Evolutionary conservation across 53 echinoderm and acorn worm genomes (phyloP).

Genomic region (Echinometra lucunter): DNA sequence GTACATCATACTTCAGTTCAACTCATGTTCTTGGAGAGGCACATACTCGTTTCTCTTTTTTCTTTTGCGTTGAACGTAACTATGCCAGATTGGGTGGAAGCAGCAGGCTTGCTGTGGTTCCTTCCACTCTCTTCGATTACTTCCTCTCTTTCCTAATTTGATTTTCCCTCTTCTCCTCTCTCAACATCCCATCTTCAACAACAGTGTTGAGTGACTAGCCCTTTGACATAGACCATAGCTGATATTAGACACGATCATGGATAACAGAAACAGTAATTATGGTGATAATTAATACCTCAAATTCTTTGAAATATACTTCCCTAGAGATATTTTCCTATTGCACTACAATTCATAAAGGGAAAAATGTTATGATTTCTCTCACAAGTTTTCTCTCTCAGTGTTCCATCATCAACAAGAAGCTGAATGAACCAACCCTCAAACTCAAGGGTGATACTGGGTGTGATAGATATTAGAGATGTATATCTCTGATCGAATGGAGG

Average conservation of each 20-base stretch:
- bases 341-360: too few species aligned
- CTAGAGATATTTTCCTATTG: too few species aligned
- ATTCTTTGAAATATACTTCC: too few species aligned
- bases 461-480: too few species aligned
- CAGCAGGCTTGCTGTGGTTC: conserved; percentile 59
- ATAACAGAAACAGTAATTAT: too few species aligned
- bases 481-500: too few species aligned
- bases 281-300: too few species aligned
- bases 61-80: background rate
- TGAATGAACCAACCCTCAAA: too few species aligned
- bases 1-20: background rate
- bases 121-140: conserved; percentile 60
- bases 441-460: too few species aligned
- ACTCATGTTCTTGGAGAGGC: background rate
- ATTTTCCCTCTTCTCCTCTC: conserved; percentile 27
- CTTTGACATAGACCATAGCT: background rate
- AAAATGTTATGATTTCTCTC: too few species aligned
- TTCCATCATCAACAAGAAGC: too few species aligned
- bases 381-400: too few species aligned
- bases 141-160: conserved; percentile 61
- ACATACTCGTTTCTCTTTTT: background rate
- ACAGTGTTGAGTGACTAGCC: background rate
- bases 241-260: background rate
- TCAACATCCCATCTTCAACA: conserved; percentile 23
- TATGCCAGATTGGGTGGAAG: conserved; percentile 59